Evolutionary conservation across 2,113 vertebrate species (phyloP), one percentile per base, ranked within the genome.

Genomic region (Anser brachyrhynchus): DNA sequence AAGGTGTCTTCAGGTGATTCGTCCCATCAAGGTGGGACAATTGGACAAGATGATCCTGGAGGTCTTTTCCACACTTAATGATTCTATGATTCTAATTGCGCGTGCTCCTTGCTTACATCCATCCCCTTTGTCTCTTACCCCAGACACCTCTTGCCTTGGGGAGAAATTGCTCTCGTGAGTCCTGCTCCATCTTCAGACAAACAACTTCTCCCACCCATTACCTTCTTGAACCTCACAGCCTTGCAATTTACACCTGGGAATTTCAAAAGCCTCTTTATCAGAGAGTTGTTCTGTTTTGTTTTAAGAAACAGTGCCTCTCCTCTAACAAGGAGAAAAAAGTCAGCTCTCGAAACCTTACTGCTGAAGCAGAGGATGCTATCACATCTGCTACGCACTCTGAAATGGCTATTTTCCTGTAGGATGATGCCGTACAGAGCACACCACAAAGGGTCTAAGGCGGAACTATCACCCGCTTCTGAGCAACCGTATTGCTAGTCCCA

Each of bases 391-490:
- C 19, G 35, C 12, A 4, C 76, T 58, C 46, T 76, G 39, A 44
- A 35, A 19, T 0, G 37, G 35, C 82, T 61, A 18, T 77, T 71
- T 55, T 39, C 75, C 85, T 0, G 1, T 5, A 58, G 54, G 61
- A 67, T 26, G 52, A 18, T 2, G 35, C 41, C 41, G 20, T 6
- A 17, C 17, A 35, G 19, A 39, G 9, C 64, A 49, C n/a, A 28
- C 13, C 1, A 0, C 49, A 25, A 15, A 61, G 41, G 41, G 18
- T 22, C 65, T 41, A 39, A 31, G 0, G 0, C 49, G 13, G 28
- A 37, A 10, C 2, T 5, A 37, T 13, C 19, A 1, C 54, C 35
- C 37, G 77, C 44, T 78, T 49, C 11, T 11, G 23, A 57, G 61
- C 83, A 35, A 39, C 2, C 13, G 2, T 1, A 51, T 3, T 11